Conservation (phyloP, 1,140 invertebrate genomes). For the Protaetia brevitarsis region DNA sequence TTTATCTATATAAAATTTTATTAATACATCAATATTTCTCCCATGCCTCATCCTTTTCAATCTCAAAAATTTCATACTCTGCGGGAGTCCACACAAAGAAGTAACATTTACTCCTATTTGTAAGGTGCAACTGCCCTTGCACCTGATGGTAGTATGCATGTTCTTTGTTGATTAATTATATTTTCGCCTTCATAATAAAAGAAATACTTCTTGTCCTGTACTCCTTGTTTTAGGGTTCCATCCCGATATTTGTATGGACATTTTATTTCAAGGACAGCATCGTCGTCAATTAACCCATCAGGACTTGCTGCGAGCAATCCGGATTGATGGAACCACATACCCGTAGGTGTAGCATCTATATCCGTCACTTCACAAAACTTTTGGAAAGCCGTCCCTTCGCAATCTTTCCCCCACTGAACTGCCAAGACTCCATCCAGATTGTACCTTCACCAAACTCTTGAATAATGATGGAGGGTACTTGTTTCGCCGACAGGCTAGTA, state of each 20-base stretch:
- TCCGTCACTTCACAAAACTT: background rate
- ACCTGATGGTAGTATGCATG: background rate
- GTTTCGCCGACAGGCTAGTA: constrained; percentile 25
- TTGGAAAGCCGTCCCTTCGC: constrained; percentile 1
- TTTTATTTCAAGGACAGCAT: constrained; percentile 22
- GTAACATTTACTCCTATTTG: background rate
- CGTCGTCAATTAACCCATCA: background rate
- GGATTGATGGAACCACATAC: constrained; percentile 13
- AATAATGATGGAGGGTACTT: constrained; percentile 25
- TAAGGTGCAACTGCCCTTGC: background rate
- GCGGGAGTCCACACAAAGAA: background rate
- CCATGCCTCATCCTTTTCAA: background rate
- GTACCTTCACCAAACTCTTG: constrained; percentile 18
- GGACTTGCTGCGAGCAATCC: constrained; percentile 13
- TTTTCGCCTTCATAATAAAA: background rate
- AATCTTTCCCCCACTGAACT: constrained; percentile 16
- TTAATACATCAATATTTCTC: background rate
- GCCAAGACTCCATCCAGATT: constrained; percentile 23
- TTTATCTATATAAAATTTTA: constrained; percentile 1
- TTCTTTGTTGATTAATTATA: background rate
- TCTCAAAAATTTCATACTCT: background rate
- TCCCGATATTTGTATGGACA: constrained; percentile 11
- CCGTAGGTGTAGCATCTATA: background rate
- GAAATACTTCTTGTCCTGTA: background rate
- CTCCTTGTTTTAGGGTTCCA: background rate